phyloP scores from a whole-genome alignment of 1,140 invertebrate genomes.

The Papilio machaon region DNA sequence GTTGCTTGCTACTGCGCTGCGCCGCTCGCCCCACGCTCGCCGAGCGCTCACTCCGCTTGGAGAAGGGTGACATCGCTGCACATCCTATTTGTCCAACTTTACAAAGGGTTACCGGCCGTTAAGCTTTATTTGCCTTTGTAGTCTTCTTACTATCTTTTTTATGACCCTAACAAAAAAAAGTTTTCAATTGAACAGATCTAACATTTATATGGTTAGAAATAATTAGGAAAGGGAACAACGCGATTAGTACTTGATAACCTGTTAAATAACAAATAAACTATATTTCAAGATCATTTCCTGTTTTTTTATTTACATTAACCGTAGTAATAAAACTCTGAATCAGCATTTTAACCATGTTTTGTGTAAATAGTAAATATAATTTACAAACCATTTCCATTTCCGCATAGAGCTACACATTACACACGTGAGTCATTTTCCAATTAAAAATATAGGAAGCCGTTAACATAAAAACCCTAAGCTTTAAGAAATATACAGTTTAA shows the following conservation, averaged over 20 bases:
- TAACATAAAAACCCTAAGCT: not conserved
- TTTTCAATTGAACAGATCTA: not conserved
- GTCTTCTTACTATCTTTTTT: not conserved
- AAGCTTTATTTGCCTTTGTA: conserved; percentile 36
- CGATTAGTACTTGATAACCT: not conserved
- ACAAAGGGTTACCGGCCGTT: conserved; percentile 63
- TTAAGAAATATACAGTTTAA: not conserved
- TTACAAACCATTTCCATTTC: not conserved
- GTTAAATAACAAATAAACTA: conserved; percentile 5
- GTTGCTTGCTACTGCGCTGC: conserved; percentile 64
- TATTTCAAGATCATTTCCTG: not conserved
- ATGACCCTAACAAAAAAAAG: not conserved
- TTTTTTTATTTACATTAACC: conserved; percentile 13
- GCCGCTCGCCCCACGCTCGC: conserved; percentile 54
- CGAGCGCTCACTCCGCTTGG: conserved; percentile 54
- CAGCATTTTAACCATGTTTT: not conserved
- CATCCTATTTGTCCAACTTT: conserved; percentile 65
- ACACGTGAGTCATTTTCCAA: not conserved
- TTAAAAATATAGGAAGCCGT: not conserved
- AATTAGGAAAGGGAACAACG: not conserved
- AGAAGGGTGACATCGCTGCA: conserved; percentile 76
- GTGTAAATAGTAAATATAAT: not conserved
- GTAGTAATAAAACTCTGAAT: not conserved
- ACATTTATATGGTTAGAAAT: not conserved
- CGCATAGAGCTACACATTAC: not conserved